Conservation (phyloP, 2,797 vertebrate species). For the Halcyon smyrnensis region DNA sequence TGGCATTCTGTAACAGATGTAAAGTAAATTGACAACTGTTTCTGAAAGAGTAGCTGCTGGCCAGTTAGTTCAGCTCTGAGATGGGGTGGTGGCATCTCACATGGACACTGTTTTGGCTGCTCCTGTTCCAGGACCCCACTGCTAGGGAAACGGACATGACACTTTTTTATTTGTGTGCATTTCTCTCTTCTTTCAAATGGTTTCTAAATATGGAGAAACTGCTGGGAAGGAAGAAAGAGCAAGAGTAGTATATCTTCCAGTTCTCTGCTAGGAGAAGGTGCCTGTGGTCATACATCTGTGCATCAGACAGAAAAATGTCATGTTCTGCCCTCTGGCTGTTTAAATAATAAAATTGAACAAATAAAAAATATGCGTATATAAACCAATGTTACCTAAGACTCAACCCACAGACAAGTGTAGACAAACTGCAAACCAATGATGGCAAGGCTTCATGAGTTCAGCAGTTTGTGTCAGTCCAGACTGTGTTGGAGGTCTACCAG, state of each 20-base stretch:
- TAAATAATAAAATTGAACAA: background rate
- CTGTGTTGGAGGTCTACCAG: background rate
- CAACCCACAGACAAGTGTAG: background rate
- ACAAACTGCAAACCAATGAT: background rate
- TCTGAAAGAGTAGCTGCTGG: background rate
- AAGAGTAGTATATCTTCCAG: background rate
- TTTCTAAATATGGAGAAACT: background rate
- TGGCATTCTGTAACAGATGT: background rate
- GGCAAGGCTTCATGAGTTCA: background rate
- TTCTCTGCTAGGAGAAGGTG: background rate
- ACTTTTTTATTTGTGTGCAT: background rate
- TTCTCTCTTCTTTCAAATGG: background rate
- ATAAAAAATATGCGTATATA: background rate
- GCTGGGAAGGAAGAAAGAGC: background rate
- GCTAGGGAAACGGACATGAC: background rate
- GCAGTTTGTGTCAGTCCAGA: background rate
- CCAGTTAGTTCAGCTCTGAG: background rate
- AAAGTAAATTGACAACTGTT: background rate
- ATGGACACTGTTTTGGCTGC: background rate
- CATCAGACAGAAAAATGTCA: background rate
- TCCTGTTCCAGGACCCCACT: background rate
- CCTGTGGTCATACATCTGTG: background rate
- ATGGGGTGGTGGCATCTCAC: background rate
- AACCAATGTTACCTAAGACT: background rate
- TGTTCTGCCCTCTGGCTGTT: background rate